Conservation (phyloP, 2,888 invertebrate genomes). For the Lysandra bellargus region DNA sequence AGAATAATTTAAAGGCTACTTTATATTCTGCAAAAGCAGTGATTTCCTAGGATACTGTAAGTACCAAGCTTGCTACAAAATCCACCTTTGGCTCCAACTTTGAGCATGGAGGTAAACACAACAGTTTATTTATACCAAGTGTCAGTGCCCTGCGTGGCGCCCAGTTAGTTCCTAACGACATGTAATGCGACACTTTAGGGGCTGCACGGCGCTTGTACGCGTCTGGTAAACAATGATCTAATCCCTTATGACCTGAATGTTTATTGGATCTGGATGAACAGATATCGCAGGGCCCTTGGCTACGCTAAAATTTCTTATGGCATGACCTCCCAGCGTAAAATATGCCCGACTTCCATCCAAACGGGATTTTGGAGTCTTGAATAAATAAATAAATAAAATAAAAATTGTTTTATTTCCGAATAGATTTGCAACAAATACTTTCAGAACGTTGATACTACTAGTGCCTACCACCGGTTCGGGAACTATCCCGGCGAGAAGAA, state of each 20-base stretch:
- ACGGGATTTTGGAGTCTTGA: too few relatives aligned
- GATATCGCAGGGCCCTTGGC: neutral
- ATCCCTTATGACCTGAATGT: slow-evolving; percentile 3
- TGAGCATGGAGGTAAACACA: neutral
- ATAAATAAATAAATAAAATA: too few relatives aligned
- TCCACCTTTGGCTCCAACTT: neutral
- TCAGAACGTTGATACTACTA: too few relatives aligned
- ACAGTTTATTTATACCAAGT: slow-evolving; percentile 22
- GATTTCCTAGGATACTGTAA: neutral
- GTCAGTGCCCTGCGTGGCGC: slow-evolving; percentile 22
- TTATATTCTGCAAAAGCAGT: neutral
- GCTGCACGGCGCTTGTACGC: slow-evolving; percentile 18
- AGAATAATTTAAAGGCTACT: neutral
- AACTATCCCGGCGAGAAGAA: too few relatives aligned
- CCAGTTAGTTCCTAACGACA: slow-evolving; percentile 16
- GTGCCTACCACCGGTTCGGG: too few relatives aligned
- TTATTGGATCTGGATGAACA: neutral
- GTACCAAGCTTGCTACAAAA: neutral
- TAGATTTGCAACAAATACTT: too few relatives aligned
- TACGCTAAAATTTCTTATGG: too few relatives aligned
- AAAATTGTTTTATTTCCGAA: too few relatives aligned
- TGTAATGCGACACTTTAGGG: slow-evolving; percentile 27
- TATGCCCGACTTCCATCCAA: too few relatives aligned
- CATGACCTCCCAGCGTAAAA: too few relatives aligned
- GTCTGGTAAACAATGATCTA: neutral